Conservation (phyloP, 64 coral and sea anemone genomes). For the Montipora efflorescens region DNA sequence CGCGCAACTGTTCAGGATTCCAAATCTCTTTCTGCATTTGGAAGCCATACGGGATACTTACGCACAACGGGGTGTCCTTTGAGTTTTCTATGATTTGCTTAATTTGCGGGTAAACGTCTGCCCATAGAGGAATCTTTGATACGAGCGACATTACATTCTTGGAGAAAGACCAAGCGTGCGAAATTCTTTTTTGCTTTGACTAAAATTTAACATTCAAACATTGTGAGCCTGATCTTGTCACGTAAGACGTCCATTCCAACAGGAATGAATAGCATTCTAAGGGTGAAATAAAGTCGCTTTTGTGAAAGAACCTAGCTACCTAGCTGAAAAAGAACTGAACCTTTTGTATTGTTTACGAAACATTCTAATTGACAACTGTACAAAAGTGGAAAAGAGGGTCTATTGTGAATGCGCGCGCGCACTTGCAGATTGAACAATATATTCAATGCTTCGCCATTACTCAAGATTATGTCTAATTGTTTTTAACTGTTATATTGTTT, state of each 20-base stretch:
- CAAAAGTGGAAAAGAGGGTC: neutral
- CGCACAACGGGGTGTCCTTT: constrained; percentile 31
- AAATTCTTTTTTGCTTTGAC: neutral
- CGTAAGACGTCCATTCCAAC: too few relatives aligned
- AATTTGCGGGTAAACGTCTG: constrained; percentile 58
- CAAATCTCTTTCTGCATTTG: constrained; percentile 80
- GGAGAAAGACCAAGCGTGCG: neutral
- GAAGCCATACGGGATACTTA: constrained; percentile 90
- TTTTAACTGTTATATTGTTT: too few relatives aligned
- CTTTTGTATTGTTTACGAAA: constrained; percentile 18
- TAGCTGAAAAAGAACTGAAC: neutral
- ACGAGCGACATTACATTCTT: constrained; percentile 40
- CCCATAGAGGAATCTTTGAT: constrained; percentile 90
- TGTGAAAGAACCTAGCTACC: neutral
- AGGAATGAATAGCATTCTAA: too few relatives aligned
- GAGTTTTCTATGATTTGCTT: constrained; percentile 51
- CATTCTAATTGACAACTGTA: neutral
- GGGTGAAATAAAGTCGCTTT: neutral
- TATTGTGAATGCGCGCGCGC: neutral
- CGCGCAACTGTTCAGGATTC: constrained; percentile 72
- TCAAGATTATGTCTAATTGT: too few relatives aligned
- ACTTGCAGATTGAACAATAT: too few relatives aligned
- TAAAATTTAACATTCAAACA: too few relatives aligned
- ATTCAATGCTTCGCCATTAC: too few relatives aligned
- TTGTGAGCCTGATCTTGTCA: too few relatives aligned